Evolutionary conservation across 92 coral and sea anemone genomes (phyloP).

Genomic region (Phymanthus crucifer): DNA sequence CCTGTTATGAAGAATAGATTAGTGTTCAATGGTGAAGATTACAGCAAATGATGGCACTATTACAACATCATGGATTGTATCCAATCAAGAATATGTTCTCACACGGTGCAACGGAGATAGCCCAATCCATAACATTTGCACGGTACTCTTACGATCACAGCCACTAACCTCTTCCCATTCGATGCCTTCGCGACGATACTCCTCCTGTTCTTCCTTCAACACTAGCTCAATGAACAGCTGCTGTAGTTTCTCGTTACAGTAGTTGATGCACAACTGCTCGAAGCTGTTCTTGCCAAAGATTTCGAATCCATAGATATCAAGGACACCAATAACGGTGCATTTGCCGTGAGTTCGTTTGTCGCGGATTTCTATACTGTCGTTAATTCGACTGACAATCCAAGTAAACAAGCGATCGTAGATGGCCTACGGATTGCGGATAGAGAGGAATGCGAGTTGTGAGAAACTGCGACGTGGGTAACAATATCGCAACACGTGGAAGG

Average conservation of each 20-base stretch:
- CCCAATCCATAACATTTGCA: no score
- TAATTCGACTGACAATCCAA: conserved; percentile 91
- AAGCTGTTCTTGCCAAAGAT: conserved; percentile 87
- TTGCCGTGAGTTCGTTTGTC: conserved; percentile 80
- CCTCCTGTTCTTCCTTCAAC: conserved; percentile 94
- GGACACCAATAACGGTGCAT: conserved; percentile 95
- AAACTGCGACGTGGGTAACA: neutral
- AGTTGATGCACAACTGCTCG: conserved; percentile 95
- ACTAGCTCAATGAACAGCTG: conserved; percentile 94
- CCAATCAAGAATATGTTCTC: neutral
- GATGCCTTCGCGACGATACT: conserved; percentile 90
- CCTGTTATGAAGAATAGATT: conserved; percentile 38
- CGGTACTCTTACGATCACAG: neutral
- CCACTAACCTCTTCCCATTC: conserved; percentile 91
- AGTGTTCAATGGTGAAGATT: neutral
- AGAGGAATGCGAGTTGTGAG: neutral
- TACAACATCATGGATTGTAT: neutral
- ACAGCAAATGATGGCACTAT: neutral
- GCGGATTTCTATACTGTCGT: conserved; percentile 83
- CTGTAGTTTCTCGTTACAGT: conserved; percentile 95
- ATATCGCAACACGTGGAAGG: no score
- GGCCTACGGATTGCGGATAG: conserved; percentile 55
- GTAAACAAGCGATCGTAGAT: conserved; percentile 92
- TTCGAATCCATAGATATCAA: conserved; percentile 98
- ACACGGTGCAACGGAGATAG: no score